Percentiles rank a stretch among this genome's conserved stretches.
Evolutionary conservation across 2,797 vertebrate genomes (phyloP).

Genomic region (Glossophaga mutica): DNA sequence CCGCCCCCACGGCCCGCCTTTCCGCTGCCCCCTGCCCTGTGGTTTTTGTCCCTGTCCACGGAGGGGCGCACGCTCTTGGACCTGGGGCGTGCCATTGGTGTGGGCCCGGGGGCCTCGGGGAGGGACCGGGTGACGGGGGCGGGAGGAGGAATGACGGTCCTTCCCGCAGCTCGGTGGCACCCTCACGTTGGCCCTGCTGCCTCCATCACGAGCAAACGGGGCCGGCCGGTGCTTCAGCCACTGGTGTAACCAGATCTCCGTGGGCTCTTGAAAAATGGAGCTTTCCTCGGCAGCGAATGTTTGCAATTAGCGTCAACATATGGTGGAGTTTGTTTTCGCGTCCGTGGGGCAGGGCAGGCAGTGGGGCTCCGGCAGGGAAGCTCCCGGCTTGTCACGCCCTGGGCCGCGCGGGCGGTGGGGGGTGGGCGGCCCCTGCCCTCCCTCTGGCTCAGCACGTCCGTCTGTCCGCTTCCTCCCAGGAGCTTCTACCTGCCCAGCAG

Average conservation of each 20-base stretch:
- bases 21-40: background rate
- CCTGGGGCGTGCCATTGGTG: background rate
- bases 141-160: background rate
- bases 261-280: slow-evolving; percentile 69
- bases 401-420: background rate
- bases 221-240: background rate
- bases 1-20: no score
- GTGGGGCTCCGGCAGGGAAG: slow-evolving; percentile 65
- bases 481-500: background rate
- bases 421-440: background rate
- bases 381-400: slow-evolving; percentile 24
- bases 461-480: background rate
- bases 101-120: background rate
- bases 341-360: slow-evolving; percentile 59
- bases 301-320: slow-evolving; percentile 77
- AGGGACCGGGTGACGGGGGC: accelerated
- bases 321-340: slow-evolving; percentile 67
- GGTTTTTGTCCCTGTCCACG: no score
- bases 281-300: slow-evolving; percentile 71
- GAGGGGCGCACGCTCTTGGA: accelerated
- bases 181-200: background rate
- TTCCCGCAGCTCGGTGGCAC: background rate
- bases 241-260: slow-evolving; percentile 64
- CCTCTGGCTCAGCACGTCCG: background rate
- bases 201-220: background rate